phyloP scores from a whole-genome alignment of 2,888 invertebrate genomes.

The Stenoptilia bipunctidactyla region DNA sequence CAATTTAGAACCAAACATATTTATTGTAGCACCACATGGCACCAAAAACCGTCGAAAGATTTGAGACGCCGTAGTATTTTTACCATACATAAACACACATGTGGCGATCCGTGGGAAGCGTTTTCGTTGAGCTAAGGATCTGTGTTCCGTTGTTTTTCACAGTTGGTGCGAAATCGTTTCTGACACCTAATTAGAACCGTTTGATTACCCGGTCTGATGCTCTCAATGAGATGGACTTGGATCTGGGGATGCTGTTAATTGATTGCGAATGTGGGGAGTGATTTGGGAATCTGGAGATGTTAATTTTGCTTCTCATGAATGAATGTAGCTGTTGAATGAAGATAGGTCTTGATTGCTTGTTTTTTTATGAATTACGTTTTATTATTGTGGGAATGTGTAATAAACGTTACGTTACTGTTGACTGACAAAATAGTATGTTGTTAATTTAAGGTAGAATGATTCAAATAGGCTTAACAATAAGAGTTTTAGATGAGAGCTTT shows the following conservation, averaged over 20 bases:
- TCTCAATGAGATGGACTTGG: neutral
- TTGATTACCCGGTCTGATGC: neutral
- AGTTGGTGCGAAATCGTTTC: conserved; percentile 16
- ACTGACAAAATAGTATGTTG: too few relatives aligned
- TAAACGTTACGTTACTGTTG: too few relatives aligned
- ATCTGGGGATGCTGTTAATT: neutral
- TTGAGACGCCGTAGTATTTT: conserved; percentile 35
- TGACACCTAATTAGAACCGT: conserved; percentile 20
- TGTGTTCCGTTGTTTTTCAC: conserved; percentile 2
- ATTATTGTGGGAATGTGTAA: too few relatives aligned
- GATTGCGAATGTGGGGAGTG: neutral
- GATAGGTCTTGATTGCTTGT: too few relatives aligned
- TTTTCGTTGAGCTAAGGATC: conserved; percentile 5
- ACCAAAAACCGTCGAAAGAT: conserved; percentile 44
- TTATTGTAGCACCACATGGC: neutral
- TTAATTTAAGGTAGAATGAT: too few relatives aligned
- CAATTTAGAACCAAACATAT: neutral
- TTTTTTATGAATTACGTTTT: too few relatives aligned
- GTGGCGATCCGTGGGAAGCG: conserved; percentile 50
- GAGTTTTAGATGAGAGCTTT: too few relatives aligned
- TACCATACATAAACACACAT: conserved; percentile 46
- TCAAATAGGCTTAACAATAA: too few relatives aligned
- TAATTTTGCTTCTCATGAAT: too few relatives aligned
- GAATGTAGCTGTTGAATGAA: too few relatives aligned
- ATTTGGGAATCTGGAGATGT: neutral